These are phyloP conservation scores for Uloborus plumipes DNA, from an alignment of 2,888 invertebrate genomes.

Conservation along the genomic window DNA sequence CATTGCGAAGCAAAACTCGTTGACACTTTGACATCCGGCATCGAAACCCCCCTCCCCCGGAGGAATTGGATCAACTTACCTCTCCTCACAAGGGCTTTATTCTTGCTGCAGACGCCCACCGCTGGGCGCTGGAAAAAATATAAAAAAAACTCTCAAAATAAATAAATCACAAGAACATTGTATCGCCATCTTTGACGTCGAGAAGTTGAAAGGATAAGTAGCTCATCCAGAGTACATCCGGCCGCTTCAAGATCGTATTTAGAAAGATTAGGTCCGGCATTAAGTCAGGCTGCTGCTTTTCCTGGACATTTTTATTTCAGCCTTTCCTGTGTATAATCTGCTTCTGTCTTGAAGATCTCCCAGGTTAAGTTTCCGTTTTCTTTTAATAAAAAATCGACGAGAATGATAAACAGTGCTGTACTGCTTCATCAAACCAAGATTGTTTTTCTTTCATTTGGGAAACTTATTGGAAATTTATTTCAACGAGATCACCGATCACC, in stretches of 20 bases:
- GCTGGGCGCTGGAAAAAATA: neutral
- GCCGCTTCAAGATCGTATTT: constrained; percentile 49
- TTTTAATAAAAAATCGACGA: too few relatives aligned
- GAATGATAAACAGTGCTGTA: too few relatives aligned
- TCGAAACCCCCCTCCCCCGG: constrained; percentile 40
- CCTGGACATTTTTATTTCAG: constrained; percentile 28
- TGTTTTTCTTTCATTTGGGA: too few relatives aligned
- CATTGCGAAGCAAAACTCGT: constrained; percentile 21
- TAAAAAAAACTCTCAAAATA: too few relatives aligned
- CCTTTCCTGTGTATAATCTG: constrained; percentile 43
- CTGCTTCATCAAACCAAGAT: too few relatives aligned
- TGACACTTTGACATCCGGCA: constrained; percentile 57
- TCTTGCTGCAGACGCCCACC: constrained; percentile 27
- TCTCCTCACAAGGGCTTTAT: constrained; percentile 40
- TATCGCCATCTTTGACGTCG: constrained; percentile 54
- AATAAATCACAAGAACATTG: constrained; percentile 18
- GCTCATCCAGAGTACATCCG: constrained; percentile 49
- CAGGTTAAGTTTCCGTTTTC: too few relatives aligned
- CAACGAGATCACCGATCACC: too few relatives aligned
- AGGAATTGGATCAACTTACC: constrained; percentile 57
- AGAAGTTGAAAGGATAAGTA: constrained; percentile 54
- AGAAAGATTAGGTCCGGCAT: constrained; percentile 42
- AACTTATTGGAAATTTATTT: too few relatives aligned
- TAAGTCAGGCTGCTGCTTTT: constrained; percentile 15
- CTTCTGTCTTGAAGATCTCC: constrained; percentile 20